phyloP scores from a whole-genome alignment of 2,888 invertebrate species.

The Spodoptera littoralis region DNA sequence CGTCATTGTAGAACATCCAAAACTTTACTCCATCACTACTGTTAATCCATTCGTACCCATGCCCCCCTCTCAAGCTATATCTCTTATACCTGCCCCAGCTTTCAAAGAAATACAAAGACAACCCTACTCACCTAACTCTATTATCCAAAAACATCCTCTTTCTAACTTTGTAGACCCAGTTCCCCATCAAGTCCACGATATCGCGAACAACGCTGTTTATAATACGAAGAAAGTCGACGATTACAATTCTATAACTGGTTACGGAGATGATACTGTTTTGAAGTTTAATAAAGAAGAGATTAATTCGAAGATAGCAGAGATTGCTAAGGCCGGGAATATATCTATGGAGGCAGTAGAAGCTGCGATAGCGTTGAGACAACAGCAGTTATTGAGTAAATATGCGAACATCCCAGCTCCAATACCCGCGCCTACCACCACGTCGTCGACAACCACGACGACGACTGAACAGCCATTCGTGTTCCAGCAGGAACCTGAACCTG shows the following conservation, averaged over 20 bases:
- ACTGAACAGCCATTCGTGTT: slow-evolving; percentile 71
- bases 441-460: slow-evolving; percentile 80
- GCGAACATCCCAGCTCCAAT: slow-evolving; percentile 80
- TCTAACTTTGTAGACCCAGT: slow-evolving; percentile 87
- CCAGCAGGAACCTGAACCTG: slow-evolving; percentile 79
- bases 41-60: slow-evolving; percentile 87
- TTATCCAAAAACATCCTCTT: slow-evolving; percentile 79
- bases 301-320: slow-evolving; percentile 84
- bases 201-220: slow-evolving; percentile 76
- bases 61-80: slow-evolving; percentile 76
- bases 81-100: slow-evolving; percentile 78
- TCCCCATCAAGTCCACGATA: slow-evolving; percentile 82
- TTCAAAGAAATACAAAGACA: slow-evolving; percentile 77
- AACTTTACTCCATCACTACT: slow-evolving; percentile 82
- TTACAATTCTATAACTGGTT: slow-evolving; percentile 83
- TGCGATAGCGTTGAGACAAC: slow-evolving; percentile 92
- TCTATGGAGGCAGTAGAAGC: slow-evolving; percentile 93
- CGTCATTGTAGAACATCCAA: slow-evolving; percentile 70
- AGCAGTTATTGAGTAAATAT: slow-evolving; percentile 91
- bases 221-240: slow-evolving; percentile 86
- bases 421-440: slow-evolving; percentile 84
- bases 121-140: slow-evolving; percentile 68
- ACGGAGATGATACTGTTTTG: slow-evolving; percentile 80
- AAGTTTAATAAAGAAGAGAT: slow-evolving; percentile 84
- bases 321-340: slow-evolving; percentile 92